phyloP scores from a whole-genome alignment of 2,113 vertebrate genomes.

The Poecile atricapillus region DNA sequence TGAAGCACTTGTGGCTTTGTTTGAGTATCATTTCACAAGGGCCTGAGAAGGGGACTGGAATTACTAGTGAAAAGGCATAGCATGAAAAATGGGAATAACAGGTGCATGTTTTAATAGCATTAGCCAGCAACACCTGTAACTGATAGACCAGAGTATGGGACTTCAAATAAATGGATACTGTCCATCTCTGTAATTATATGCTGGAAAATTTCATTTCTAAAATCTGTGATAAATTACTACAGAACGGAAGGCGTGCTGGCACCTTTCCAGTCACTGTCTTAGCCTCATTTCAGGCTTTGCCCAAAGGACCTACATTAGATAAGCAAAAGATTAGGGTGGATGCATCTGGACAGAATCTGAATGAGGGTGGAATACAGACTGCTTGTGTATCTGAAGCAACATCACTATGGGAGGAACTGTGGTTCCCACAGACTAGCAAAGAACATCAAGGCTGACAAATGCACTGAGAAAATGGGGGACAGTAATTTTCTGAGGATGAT shows the following conservation, averaged over 20 bases:
- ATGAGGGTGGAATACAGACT: neutral
- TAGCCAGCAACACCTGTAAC: constrained; percentile 13
- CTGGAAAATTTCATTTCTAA: neutral
- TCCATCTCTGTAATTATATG: neutral
- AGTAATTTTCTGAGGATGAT: neutral
- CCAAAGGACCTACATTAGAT: constrained; percentile 10
- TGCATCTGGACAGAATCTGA: neutral
- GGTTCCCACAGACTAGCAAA: neutral
- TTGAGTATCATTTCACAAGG: neutral
- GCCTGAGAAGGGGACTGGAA: neutral
- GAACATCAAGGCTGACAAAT: neutral
- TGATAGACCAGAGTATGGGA: neutral
- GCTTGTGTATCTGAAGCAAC: neutral
- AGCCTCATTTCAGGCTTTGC: constrained; percentile 13
- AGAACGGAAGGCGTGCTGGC: constrained; percentile 13
- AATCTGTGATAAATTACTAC: neutral
- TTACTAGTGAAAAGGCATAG: constrained; percentile 3
- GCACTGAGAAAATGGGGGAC: neutral
- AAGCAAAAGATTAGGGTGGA: constrained; percentile 38
- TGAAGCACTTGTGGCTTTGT: neutral
- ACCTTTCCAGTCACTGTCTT: constrained; percentile 6
- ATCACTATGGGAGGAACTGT: neutral
- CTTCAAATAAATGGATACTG: neutral
- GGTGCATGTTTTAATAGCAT: neutral
- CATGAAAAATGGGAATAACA: constrained; percentile 51